Base-by-base conservation (phyloP, 1,140 invertebrate species). In the Cataglyphis hispanica region DNA sequence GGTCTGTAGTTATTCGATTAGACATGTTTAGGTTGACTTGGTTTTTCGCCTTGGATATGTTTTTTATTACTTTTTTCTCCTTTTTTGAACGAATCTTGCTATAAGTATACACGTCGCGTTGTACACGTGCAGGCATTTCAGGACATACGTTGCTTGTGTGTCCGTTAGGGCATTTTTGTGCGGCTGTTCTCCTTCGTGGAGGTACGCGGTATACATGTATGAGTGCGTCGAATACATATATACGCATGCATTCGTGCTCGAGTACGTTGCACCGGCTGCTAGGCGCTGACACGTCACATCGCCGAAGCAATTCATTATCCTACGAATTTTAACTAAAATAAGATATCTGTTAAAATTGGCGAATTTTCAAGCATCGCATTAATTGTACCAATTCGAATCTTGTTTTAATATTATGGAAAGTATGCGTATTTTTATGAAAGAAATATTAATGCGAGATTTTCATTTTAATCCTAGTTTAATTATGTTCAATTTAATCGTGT, bases 81-180 rank as follows among this genome's bases (percentile, higher is more conserved):
- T n/a, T n/a, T 34, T 83, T 87, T 50, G 5, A 4, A 0, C 11
- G 25, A 69, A 22, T 60, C 70, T 85, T 25, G 22, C 53, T 25
- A 40, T 31, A 31, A 3, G 4, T 50, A 43, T 25, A 56, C 53
- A 25, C 27, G 50, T 31, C 31, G 50, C 19, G 11, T 40, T 64
- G 19, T 53, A 78, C 66, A 87, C 72, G 86, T 64, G 53, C 72
- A 40, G 46, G 27, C 50, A 43, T 66, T 78, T 78, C 40, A 78
- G 58, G 64, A 88, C 31, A 63, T 76, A 69, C 80, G 61, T 46
- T 53, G 78, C 50, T 27, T 74, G 31, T 31, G 31, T 31, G 69
- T 56, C 70, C 69, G 69, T 76, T 87, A 67, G 63, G 67, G 40
- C 63, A 87, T 56, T 75, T 88, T 78, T 37, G 46, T 77, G 53